These are phyloP conservation scores for Eulithis prunata DNA, from an alignment of 2,888 invertebrate species.

Conservation along the genomic window DNA sequence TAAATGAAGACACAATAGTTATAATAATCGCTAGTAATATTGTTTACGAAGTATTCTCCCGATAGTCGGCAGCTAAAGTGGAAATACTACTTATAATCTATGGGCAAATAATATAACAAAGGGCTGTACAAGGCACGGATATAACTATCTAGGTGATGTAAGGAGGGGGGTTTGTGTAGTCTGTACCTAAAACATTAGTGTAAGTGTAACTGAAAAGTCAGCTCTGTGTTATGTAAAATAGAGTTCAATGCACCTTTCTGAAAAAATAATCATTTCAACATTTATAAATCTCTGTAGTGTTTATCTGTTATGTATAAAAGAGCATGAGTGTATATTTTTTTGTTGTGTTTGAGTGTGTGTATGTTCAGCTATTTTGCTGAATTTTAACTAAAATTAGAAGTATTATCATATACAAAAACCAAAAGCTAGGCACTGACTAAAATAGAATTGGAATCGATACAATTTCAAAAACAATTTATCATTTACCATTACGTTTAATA, in stretches of 20 bases:
- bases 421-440: background rate
- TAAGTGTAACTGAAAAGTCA: slow-evolving; percentile 65
- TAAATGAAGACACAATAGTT: background rate
- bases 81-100: slow-evolving; percentile 31
- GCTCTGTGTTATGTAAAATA: slow-evolving; percentile 50
- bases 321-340: slow-evolving; percentile 38
- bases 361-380: slow-evolving; percentile 18
- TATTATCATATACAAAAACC: background rate
- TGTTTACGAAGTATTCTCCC: slow-evolving; percentile 2
- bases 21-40: background rate
- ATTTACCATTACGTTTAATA: slow-evolving; percentile 1
- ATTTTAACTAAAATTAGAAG: background rate
- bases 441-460: background rate
- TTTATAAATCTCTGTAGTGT: slow-evolving; percentile 35
- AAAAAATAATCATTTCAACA: slow-evolving; percentile 31
- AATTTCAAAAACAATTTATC: slow-evolving; percentile 1
- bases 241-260: slow-evolving; percentile 44
- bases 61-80: slow-evolving; percentile 39
- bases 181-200: slow-evolving; percentile 59
- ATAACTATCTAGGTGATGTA: slow-evolving; percentile 60
- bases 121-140: slow-evolving; percentile 48
- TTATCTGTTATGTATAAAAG: slow-evolving; percentile 39
- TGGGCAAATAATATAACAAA: slow-evolving; percentile 24
- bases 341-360: slow-evolving; percentile 28
- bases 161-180: slow-evolving; percentile 62